Evolutionary conservation across 23 tunicate species (phyloP), one percentile per base, ranked within the genome.

Genomic region (Trididemnum miniatum): DNA sequence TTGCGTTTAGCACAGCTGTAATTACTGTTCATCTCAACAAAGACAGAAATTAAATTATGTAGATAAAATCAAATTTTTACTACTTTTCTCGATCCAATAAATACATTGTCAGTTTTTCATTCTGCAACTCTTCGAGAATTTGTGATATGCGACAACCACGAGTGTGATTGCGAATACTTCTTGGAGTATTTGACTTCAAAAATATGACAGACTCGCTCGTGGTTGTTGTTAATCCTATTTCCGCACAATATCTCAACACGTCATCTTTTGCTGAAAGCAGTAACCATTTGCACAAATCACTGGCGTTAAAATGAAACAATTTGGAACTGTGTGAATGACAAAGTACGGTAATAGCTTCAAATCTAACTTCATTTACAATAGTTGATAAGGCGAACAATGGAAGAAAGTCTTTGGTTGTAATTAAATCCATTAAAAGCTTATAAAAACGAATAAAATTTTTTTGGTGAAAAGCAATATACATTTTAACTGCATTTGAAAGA

Each of bases 251-350:
- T 20, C 35, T 20, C 12, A 73, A 9, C 15, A 73, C 59, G 38
- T 73, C 59, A 40, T 37, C 31, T 3, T 28, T n/a, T 38, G 57
- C 2, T 2, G 20, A 2, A 2, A 92, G 59, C n/a, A 87, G 49
- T 54, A 92, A 71, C 97, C 97, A 92, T 28, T 51, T 64, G 20
- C 60, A 24, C 31, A 92, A 72, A 34, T 72, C 83, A 12, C 60
- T 31, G 27, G 83, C 18, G 32, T 83, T 27, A 72, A 92, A 87
- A 9, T 36, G 31, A 34, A 71, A 20, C 4, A 35, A 44, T 71
- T 92, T 92, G 0, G 97, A 92, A 72, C 44, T 72, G 50, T 92
- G 97, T 3, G 97, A 92, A 60, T 66, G 65, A 64, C 92, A 83
- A 22, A 92, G 83, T 66, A 87, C 71, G 22, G 51, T 29, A 0